Base-by-base conservation (phyloP, 2,888 invertebrate genomes). In the Apotomis betuletana region DNA sequence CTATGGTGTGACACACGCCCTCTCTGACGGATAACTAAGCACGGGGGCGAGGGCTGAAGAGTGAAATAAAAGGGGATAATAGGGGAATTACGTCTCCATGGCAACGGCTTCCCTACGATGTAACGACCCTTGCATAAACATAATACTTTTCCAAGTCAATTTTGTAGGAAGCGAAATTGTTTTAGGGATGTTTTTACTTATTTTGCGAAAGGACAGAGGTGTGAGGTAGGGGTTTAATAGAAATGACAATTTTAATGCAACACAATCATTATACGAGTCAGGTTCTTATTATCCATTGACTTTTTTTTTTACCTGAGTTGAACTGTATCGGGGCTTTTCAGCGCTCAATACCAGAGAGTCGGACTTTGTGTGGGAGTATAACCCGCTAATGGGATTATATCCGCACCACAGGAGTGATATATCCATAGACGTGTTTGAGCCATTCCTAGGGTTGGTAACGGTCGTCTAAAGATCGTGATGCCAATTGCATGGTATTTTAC, bases 31-130 rank as follows among this genome's bases (percentile, higher is more conserved):
- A 83, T 86, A 86, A 82, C 81, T 67, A 77, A 69, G 70, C 62
- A 52, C 68, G 74, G 73, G 67, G 76, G 78, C 80, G 77, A 84
- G 87, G 88, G 86, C 85, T 83, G 83, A 82, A 83, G 83, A 80
- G 86, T 83, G 87, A 86, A 88, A 91, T 89, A 89, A 87, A 89
- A 89, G 87, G 90, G 90, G 89, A 90, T 90, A 90, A 88, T 80
- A 81, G 83, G 84, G 85, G 86, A 86, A 89, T 90, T 86, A 85
- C 85, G 91, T 91, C 84, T 81, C 86, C 81, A 87, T 85, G 79
- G 79, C 76, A 76, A 87, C 87, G 75, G 85, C 83, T 87, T 80
- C 85, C 83, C 82, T 76, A 76, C 78, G 76, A 82, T 81, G 81
- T 73, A 75, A 77, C 78, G 77, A 75, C 78, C 80, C 84, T 85